phyloP scores from a whole-genome alignment of 2,888 invertebrate genomes.

The Reticulitermes lucifugus region DNA sequence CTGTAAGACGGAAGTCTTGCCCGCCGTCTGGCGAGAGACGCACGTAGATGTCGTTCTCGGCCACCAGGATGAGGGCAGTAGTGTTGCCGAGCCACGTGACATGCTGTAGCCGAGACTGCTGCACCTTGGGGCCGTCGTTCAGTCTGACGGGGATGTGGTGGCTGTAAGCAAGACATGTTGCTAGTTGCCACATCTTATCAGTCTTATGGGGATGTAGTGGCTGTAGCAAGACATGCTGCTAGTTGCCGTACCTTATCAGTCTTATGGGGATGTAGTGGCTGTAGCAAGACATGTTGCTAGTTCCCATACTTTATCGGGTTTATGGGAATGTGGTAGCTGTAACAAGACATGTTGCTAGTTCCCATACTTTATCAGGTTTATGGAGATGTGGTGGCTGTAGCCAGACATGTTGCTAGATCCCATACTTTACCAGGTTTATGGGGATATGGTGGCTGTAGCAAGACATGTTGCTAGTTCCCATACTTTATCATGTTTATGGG shows the following conservation, averaged over 20 bases:
- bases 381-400: conserved; percentile 84
- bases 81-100: conserved; percentile 86
- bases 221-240: no score
- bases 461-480: no score
- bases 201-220: no score
- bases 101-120: conserved; percentile 82
- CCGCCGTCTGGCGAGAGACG: conserved; percentile 76
- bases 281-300: no score
- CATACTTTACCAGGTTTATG: conserved; percentile 60
- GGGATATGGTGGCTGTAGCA: conserved; percentile 82
- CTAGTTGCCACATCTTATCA: no score
- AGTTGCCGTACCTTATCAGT: no score
- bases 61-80: conserved; percentile 81
- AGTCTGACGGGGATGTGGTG: conserved; percentile 88
- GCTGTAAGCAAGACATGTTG: conserved; percentile 63
- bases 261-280: no score
- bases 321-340: conserved; percentile 86
- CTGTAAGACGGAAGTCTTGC: conserved; percentile 76
- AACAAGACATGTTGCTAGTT: conserved; percentile 32
- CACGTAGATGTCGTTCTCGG: conserved; percentile 91
- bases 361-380: conserved; percentile 70
- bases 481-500: conserved; percentile 66
- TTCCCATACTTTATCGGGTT: conserved; percentile 68
- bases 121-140: conserved; percentile 77
- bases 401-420: no score